A percentile compares a stretch with the other conserved stretches of the same genome.
phyloP scores from a whole-genome alignment of 2,113 vertebrate genomes.

The Sinocyclocheilus maitianheensis region DNA sequence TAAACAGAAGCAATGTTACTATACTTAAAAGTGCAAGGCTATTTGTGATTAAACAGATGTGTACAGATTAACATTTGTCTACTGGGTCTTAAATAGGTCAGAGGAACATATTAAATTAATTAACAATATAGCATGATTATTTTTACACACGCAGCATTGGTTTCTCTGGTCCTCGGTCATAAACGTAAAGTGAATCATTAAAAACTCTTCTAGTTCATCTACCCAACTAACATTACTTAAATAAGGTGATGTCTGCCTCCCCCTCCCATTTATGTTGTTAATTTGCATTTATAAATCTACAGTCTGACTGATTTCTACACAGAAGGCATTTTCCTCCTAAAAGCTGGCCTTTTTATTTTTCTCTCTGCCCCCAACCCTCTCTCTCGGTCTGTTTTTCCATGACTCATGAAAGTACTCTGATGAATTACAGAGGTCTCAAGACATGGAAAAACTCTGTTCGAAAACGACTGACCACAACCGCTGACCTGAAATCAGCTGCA shows the following conservation, averaged over 20 bases:
- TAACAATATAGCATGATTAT: not conserved
- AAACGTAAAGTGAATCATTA: not conserved
- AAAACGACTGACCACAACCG: not conserved
- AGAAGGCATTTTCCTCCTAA: not conserved
- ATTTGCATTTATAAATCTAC: not conserved
- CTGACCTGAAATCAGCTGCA: constrained; percentile 46
- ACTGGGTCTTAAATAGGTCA: not conserved
- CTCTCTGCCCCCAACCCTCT: not conserved
- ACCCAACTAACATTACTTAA: not conserved
- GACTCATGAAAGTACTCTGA: constrained; percentile 14
- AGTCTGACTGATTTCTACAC: not conserved
- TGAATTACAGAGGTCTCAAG: constrained; percentile 31
- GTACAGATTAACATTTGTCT: not conserved
- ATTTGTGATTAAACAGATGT: not conserved
- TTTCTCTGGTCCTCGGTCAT: not conserved
- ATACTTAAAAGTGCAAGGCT: not conserved
- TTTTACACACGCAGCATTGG: not conserved
- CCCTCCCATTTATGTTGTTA: not conserved
- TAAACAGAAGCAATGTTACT: not conserved
- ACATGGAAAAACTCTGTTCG: constrained; percentile 28
- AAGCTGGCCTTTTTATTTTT: constrained; percentile 14
- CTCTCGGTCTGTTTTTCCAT: constrained; percentile 21
- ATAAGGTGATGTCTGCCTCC: not conserved
- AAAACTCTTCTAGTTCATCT: not conserved
- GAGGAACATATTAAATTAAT: not conserved